Conservation (phyloP, 2,888 invertebrate species). For the Thysanoteuthis rhombus region DNA sequence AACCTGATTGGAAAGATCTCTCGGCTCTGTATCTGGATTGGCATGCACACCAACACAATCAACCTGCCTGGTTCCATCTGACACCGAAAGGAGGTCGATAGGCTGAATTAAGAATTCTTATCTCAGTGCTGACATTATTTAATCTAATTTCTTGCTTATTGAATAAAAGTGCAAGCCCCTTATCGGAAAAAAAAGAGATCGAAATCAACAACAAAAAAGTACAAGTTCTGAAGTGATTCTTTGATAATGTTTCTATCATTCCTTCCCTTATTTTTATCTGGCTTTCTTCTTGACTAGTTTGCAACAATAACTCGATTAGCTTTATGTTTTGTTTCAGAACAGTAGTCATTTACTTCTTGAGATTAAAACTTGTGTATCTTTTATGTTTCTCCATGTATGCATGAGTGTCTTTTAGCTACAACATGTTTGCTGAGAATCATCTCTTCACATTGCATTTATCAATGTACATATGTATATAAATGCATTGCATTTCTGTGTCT, state of each 20-base stretch:
- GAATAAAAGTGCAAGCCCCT: background rate
- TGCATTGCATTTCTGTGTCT: too few species aligned
- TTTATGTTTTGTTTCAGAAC: too few species aligned
- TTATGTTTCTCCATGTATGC: background rate
- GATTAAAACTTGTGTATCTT: background rate
- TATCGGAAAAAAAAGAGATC: background rate
- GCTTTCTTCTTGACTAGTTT: background rate
- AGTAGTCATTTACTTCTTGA: background rate
- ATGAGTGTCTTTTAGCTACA: background rate
- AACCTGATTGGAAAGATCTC: background rate
- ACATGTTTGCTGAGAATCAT: too few species aligned
- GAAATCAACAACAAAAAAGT: background rate
- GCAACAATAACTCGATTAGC: too few species aligned
- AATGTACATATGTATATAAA: too few species aligned
- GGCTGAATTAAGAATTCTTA: background rate
- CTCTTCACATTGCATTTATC: too few species aligned
- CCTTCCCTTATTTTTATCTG: background rate
- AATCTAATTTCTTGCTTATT: background rate
- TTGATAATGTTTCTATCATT: background rate
- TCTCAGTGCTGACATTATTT: background rate
- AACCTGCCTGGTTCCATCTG: background rate
- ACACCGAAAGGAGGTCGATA: background rate
- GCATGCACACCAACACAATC: background rate
- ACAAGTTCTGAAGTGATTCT: background rate
- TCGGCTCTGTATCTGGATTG: background rate